Conservation (phyloP, 2,888 invertebrate species). For the Thymelicus sylvestris region DNA sequence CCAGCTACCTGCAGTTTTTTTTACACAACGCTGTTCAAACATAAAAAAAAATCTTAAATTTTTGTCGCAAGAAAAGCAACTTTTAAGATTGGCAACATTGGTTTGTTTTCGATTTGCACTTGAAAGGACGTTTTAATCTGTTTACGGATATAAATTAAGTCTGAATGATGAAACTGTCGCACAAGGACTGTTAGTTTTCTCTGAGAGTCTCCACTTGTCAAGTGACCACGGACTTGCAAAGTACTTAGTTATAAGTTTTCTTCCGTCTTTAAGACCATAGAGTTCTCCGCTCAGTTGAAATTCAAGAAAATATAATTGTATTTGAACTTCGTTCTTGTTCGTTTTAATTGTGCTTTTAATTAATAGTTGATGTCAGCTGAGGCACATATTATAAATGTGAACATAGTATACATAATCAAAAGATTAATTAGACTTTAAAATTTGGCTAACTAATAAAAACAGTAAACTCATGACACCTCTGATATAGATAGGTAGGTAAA, state of each 20-base stretch:
- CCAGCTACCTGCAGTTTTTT: too few relatives aligned
- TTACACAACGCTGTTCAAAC: neutral
- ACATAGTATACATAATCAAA: too few relatives aligned
- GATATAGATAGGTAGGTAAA: too few relatives aligned
- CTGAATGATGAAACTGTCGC: constrained; percentile 30
- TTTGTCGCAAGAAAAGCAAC: neutral
- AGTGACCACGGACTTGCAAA: constrained; percentile 34
- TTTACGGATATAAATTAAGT: constrained; percentile 29
- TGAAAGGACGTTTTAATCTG: constrained; percentile 14
- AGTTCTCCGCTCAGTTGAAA: constrained; percentile 30
- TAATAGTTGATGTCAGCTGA: neutral
- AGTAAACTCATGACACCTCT: too few relatives aligned
- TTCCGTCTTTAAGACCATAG: constrained; percentile 21
- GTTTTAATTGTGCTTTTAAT: constrained; percentile 16
- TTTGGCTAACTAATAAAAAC: too few relatives aligned
- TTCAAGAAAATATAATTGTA: constrained; percentile 27
- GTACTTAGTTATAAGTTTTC: constrained; percentile 37
- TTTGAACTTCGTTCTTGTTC: constrained; percentile 26
- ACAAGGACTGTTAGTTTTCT: constrained; percentile 35
- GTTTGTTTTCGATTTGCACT: neutral
- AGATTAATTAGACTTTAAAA: too few relatives aligned
- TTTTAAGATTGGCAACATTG: neutral
- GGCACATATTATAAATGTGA: too few relatives aligned
- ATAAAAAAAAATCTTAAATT: neutral
- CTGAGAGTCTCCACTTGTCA: constrained; percentile 25